A percentile compares a stretch with the other conserved stretches of the same genome.
Conservation (phyloP, 2,113 vertebrate genomes). For the Anhinga rufa region DNA sequence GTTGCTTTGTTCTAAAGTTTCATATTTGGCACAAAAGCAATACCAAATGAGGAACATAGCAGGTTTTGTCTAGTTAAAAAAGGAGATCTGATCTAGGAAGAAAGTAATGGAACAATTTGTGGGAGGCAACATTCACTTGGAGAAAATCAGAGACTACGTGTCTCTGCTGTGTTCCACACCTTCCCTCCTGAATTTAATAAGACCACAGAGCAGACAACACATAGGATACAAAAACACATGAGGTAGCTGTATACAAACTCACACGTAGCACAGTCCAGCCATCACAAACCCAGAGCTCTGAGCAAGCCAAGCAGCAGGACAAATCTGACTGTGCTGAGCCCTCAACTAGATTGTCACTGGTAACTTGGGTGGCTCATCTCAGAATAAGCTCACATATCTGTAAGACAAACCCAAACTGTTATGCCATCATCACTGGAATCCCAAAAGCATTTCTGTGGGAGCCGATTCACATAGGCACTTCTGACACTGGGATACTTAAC, state of each 20-base stretch:
- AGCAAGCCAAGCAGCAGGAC: neutral
- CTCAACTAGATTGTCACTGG: neutral
- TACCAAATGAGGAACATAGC: neutral
- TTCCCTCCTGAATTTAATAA: neutral
- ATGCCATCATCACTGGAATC: neutral
- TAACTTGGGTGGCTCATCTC: neutral
- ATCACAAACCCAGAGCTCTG: neutral
- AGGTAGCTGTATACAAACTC: neutral
- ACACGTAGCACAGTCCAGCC: neutral
- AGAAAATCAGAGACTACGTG: neutral
- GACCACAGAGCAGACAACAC: neutral
- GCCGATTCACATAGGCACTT: neutral
- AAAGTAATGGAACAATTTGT: neutral
- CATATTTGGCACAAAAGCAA: neutral
- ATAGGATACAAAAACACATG: neutral
- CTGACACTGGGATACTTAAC: neutral
- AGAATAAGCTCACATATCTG: neutral
- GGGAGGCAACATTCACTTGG: neutral
- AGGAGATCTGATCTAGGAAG: neutral
- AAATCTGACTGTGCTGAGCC: neutral
- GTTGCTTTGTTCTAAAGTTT: slow-evolving; percentile 22
- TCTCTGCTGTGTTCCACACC: neutral
- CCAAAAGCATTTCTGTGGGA: neutral
- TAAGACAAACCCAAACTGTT: neutral
- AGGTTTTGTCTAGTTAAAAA: neutral